Conservation (phyloP, 2,113 vertebrate genomes). For the Malaclemys terrapin region DNA sequence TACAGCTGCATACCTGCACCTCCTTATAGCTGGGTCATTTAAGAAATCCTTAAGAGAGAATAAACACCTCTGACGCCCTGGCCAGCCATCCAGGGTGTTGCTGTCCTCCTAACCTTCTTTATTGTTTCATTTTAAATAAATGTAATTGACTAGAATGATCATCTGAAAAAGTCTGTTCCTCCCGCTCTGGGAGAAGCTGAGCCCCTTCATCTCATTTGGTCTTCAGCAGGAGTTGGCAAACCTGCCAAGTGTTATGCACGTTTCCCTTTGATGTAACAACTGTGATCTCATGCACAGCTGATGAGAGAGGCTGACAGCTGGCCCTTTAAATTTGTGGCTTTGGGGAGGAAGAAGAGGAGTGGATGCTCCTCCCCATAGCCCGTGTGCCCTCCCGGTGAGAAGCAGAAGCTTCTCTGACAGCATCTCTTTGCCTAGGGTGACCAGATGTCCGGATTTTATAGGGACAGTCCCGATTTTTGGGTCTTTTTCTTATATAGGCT, state of each 20-base stretch:
- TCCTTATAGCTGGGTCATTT: background rate
- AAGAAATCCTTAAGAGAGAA: background rate
- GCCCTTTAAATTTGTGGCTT: fast-evolving
- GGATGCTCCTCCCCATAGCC: fast-evolving
- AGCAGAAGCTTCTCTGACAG: too few relatives aligned
- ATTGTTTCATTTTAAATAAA: background rate
- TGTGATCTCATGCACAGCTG: background rate
- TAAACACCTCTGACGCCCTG: background rate
- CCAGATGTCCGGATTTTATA: too few relatives aligned
- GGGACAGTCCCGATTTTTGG: too few relatives aligned
- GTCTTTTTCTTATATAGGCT: too few relatives aligned
- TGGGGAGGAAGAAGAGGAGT: fast-evolving
- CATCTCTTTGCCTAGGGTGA: too few relatives aligned
- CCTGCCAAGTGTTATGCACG: background rate
- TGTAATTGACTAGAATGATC: fast-evolving
- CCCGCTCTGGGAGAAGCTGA: background rate
- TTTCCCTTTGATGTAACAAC: conserved; percentile 54
- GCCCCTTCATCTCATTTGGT: conserved; percentile 56
- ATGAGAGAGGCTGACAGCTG: background rate
- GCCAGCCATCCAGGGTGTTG: background rate
- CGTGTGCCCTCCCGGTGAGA: too few relatives aligned
- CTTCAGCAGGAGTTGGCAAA: background rate
- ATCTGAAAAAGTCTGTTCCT: fast-evolving
- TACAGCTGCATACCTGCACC: background rate
- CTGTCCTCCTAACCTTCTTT: background rate